These are phyloP conservation scores for Acomys russatus DNA, from an alignment of 2,797 vertebrate genomes.

Conservation along the genomic window DNA sequence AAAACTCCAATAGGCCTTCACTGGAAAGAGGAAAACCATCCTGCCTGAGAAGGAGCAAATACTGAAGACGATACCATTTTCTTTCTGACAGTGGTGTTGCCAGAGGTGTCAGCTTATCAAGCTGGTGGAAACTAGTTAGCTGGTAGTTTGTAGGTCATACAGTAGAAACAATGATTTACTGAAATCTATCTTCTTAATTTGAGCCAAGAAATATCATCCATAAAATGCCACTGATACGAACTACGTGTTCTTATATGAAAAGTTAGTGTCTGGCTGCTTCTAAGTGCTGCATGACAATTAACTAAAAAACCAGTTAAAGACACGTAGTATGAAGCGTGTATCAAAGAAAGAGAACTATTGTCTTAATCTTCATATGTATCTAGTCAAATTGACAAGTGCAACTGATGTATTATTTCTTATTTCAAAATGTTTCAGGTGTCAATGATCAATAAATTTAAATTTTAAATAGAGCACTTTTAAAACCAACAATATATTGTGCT, in stretches of 20 bases:
- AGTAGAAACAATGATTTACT: neutral
- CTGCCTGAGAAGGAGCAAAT: neutral
- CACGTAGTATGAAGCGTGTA: conserved; percentile 25
- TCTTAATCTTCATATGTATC: conserved; percentile 38
- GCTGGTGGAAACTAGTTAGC: neutral
- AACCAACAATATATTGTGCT: conserved; percentile 18
- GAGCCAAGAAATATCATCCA: neutral
- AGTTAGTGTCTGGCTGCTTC: neutral
- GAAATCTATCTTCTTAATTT: neutral
- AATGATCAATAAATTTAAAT: conserved; percentile 44
- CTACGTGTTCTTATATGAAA: neutral
- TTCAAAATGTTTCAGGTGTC: conserved; percentile 36
- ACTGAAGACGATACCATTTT: neutral
- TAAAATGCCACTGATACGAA: neutral
- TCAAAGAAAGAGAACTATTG: conserved; percentile 67
- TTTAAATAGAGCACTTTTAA: conserved; percentile 52
- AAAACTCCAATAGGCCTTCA: no score
- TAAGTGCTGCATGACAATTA: neutral
- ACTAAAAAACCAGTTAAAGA: neutral
- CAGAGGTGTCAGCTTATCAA: neutral
- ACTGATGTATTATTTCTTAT: neutral
- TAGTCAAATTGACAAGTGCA: conserved; percentile 30
- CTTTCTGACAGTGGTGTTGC: neutral
- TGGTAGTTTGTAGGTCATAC: neutral
- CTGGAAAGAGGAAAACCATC: neutral